Evolutionary conservation across 2,888 invertebrate species (phyloP).

Genomic region (Drosophila anceps): DNA sequence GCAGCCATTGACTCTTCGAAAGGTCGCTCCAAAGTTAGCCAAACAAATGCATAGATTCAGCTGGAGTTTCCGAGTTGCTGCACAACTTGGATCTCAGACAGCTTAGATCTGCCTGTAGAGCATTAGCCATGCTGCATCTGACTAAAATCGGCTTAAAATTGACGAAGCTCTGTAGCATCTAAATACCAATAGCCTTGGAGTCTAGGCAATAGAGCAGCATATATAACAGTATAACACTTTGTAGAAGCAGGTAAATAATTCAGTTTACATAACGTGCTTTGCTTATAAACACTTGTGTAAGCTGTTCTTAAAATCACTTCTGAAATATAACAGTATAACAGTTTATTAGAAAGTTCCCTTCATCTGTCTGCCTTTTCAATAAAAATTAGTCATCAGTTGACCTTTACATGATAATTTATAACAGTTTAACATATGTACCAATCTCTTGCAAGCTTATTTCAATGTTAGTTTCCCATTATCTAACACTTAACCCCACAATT

Average conservation of each 20-base stretch:
- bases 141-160: too few relatives aligned
- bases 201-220: neutral
- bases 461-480: too few relatives aligned
- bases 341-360: neutral
- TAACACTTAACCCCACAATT: neutral
- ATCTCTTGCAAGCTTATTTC: too few relatives aligned
- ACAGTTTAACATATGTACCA: too few relatives aligned
- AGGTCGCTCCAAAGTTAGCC: conserved; percentile 53
- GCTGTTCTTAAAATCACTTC: too few relatives aligned
- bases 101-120: neutral
- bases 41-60: neutral
- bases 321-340: neutral
- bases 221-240: neutral
- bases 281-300: neutral
- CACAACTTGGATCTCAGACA: neutral
- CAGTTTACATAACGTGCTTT: neutral
- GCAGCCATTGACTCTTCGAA: conserved; percentile 37
- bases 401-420: too few relatives aligned
- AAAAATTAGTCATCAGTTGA: too few relatives aligned
- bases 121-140: neutral
- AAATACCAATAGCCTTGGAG: too few relatives aligned
- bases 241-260: too few relatives aligned
- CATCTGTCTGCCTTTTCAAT: neutral
- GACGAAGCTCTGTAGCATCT: too few relatives aligned
- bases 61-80: neutral